Percentiles rank a stretch among this genome's conserved stretches.
Conservation (phyloP, 2,888 invertebrate genomes). For the Agrotis segetum region DNA sequence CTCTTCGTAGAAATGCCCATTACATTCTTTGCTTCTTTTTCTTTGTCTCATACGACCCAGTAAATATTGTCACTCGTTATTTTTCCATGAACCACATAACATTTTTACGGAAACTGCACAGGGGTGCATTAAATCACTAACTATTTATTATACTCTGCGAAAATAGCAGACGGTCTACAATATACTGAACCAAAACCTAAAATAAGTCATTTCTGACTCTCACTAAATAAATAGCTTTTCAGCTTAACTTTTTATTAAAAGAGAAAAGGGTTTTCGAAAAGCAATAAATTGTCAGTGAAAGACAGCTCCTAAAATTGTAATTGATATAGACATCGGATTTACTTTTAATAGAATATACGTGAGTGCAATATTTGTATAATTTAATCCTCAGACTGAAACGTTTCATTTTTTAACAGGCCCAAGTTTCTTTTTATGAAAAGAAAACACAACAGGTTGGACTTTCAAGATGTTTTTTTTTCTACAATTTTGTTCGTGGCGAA, state of each 20-base stretch:
- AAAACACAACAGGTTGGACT: neutral
- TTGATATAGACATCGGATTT: conserved; percentile 4
- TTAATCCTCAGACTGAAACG: neutral
- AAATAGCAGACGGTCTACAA: neutral
- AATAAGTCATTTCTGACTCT: neutral
- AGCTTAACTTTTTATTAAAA: neutral
- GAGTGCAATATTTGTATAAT: neutral
- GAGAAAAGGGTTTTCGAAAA: conserved; percentile 5
- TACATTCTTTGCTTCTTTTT: too few relatives aligned
- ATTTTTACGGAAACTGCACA: neutral
- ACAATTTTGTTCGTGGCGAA: neutral
- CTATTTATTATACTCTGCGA: neutral
- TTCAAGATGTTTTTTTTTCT: neutral
- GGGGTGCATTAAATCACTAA: neutral
- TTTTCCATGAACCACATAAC: neutral
- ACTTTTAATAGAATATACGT: neutral
- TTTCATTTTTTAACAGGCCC: neutral
- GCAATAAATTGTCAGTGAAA: neutral
- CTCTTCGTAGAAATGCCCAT: too few relatives aligned
- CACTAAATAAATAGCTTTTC: neutral
- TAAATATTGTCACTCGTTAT: neutral
- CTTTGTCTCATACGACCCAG: neutral
- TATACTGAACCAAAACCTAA: neutral
- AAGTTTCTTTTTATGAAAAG: too few relatives aligned
- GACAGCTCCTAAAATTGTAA: neutral